Evolutionary conservation across 2,113 vertebrate genomes (phyloP).

Genomic region (Nesospiza acunhae): DNA sequence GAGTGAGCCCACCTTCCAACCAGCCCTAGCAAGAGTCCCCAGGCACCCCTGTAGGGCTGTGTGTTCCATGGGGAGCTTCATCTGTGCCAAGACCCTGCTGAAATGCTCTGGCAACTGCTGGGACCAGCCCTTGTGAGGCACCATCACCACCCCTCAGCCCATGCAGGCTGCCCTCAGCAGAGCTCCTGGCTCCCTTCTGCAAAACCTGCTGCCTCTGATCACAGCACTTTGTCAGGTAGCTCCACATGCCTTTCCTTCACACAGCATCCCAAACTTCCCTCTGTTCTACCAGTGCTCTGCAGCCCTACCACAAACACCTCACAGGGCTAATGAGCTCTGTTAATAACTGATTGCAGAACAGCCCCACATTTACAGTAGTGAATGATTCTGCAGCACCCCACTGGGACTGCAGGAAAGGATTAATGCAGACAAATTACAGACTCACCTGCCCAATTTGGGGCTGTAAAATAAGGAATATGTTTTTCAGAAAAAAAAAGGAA

Average conservation of each 20-base stretch:
- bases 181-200: background rate
- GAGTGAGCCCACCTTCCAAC: background rate
- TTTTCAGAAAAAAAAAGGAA: background rate
- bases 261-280: background rate
- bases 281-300: background rate
- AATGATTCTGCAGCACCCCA: background rate
- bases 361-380: background rate
- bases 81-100: background rate
- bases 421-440: background rate
- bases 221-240: background rate
- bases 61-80: background rate
- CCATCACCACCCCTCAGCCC: background rate
- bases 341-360: background rate
- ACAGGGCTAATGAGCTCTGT: background rate
- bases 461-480: background rate
- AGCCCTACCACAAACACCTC: background rate
- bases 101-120: background rate
- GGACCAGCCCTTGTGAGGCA: background rate
- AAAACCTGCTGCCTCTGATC: background rate
- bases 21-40: rapidly evolving
- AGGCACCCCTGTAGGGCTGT: background rate
- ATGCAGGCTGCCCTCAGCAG: background rate
- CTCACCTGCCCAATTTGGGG: background rate
- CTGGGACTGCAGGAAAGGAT: background rate
- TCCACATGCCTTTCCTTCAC: background rate